These are phyloP conservation scores for Andricus grossulariae DNA, from an alignment of 1,140 invertebrate genomes.

Conservation along the genomic window DNA sequence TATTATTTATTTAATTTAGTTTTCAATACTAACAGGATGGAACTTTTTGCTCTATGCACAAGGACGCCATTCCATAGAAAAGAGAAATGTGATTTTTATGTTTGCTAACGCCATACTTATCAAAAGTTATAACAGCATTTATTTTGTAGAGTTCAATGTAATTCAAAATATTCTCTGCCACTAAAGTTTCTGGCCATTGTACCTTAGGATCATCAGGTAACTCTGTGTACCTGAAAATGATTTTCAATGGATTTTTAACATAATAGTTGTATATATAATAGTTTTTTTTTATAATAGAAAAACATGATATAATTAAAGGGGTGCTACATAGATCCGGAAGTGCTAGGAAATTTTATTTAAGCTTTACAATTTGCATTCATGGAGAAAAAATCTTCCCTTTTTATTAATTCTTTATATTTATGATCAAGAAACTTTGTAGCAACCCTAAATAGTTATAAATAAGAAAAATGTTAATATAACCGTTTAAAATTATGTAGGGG, in stretches of 20 bases:
- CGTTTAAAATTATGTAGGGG: too few relatives aligned
- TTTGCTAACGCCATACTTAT: constrained; percentile 90
- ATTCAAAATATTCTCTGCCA: constrained; percentile 84
- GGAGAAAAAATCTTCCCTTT: too few relatives aligned
- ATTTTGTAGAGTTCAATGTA: constrained; percentile 85
- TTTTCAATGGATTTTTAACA: constrained; percentile 26
- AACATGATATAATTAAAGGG: too few relatives aligned
- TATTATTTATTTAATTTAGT: constrained; percentile 5
- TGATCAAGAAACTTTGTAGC: too few relatives aligned
- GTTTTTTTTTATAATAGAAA: too few relatives aligned
- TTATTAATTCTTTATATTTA: too few relatives aligned
- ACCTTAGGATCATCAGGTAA: constrained; percentile 85
- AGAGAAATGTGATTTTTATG: constrained; percentile 93
- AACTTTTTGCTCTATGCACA: constrained; percentile 85
- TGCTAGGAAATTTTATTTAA: too few relatives aligned
- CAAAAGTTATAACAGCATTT: constrained; percentile 93
- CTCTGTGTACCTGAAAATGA: constrained; percentile 78
- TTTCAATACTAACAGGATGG: constrained; percentile 79
- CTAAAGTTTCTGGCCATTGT: constrained; percentile 85
- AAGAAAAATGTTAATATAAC: too few relatives aligned
- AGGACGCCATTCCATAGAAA: constrained; percentile 85
- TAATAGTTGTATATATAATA: too few relatives aligned
- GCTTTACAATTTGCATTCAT: too few relatives aligned
- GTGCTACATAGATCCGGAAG: too few relatives aligned
- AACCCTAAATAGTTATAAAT: too few relatives aligned